A percentile compares a stretch with the other conserved stretches of the same genome.
Conservation (phyloP, 2,888 invertebrate species). For the Tridacna gigas region DNA sequence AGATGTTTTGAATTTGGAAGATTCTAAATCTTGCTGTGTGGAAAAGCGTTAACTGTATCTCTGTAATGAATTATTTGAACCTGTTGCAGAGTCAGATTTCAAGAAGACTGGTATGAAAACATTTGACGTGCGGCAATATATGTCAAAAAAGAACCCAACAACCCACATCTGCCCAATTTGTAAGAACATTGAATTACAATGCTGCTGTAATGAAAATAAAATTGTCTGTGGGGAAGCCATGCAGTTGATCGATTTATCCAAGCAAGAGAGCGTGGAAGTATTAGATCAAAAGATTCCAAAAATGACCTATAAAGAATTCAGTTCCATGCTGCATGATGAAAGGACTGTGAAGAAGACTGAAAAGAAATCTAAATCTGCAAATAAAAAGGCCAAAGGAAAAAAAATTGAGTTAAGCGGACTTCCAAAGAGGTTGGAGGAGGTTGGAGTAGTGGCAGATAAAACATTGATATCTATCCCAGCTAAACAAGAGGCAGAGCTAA, state of each 20-base stretch:
- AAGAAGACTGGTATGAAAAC: conserved; percentile 45
- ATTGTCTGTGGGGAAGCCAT: conserved; percentile 13
- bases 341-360: neutral
- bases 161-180: conserved; percentile 47
- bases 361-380: conserved; percentile 23
- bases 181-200: conserved; percentile 35
- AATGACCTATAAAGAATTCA: conserved; percentile 31
- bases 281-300: conserved; percentile 26
- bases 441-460: conserved; percentile 42
- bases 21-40: no score
- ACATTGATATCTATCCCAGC: conserved; percentile 39
- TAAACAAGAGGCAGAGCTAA: conserved; percentile 24
- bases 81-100: conserved; percentile 37
- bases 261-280: conserved; percentile 23
- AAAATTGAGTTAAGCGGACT: conserved; percentile 44
- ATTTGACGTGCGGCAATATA: conserved; percentile 44
- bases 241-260: conserved; percentile 33
- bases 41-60: no score
- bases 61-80: no score
- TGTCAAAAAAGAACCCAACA: conserved; percentile 39
- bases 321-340: conserved; percentile 15
- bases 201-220: conserved; percentile 31
- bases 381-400: conserved; percentile 31
- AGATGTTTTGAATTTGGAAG: no score
- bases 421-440: conserved; percentile 42